A percentile compares a stretch with the other conserved stretches of the same genome.
These are phyloP conservation scores for Caenorhabditis imperialis DNA, from an alignment of 2,888 invertebrate species.

Conservation along the genomic window DNA sequence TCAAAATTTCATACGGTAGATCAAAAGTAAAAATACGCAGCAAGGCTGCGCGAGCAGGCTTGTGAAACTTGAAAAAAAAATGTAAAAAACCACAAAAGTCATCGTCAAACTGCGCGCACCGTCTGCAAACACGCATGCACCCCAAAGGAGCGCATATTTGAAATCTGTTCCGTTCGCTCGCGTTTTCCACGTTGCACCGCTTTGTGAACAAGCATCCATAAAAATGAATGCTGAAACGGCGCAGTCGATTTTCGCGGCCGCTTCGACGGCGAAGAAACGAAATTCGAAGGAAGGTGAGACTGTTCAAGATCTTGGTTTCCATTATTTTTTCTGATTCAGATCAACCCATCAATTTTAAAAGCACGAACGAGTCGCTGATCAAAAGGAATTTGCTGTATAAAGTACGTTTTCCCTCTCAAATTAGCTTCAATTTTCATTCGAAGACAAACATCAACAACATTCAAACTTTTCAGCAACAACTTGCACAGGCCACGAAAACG, in stretches of 20 bases:
- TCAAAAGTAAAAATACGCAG: too few species aligned
- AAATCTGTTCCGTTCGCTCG: neutral
- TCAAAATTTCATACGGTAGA: too few species aligned
- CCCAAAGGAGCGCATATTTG: neutral
- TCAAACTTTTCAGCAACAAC: slow-evolving; percentile 26
- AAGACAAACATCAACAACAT: neutral
- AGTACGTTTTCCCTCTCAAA: slow-evolving; percentile 8
- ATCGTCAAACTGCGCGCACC: neutral
- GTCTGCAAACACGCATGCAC: neutral
- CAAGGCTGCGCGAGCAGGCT: too few species aligned
- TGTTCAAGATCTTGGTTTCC: neutral
- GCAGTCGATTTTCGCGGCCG: slow-evolving; percentile 25
- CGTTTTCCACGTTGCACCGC: neutral
- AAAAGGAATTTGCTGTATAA: slow-evolving; percentile 28
- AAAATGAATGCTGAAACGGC: slow-evolving; percentile 36
- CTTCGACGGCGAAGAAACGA: slow-evolving; percentile 3
- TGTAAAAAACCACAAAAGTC: too few species aligned
- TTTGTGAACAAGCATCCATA: neutral
- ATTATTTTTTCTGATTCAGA: slow-evolving; percentile 1
- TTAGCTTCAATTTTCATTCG: neutral
- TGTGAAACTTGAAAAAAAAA: too few species aligned
- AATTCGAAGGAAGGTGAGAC: slow-evolving; percentile 25
- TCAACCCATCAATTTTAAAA: slow-evolving; percentile 17
- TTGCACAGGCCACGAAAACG: slow-evolving; percentile 24
- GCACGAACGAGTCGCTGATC: slow-evolving; percentile 24